Conservation (phyloP, 2,113 vertebrate species). For the Pygoscelis adeliae region DNA sequence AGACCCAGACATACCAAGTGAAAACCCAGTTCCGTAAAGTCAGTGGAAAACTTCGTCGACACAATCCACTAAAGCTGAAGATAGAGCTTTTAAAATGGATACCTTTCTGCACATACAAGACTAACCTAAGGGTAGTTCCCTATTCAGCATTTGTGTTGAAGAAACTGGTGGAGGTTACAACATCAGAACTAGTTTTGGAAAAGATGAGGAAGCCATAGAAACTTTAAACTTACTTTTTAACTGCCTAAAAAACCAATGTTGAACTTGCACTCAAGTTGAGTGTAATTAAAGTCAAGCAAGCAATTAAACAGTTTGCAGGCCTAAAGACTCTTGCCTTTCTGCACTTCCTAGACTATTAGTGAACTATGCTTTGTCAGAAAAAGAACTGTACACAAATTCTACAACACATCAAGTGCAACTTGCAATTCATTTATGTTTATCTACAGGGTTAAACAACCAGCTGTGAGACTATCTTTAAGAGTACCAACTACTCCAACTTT, state of each 20-base stretch:
- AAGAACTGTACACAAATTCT: background rate
- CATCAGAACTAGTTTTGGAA: background rate
- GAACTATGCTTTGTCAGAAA: background rate
- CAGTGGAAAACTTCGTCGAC: background rate
- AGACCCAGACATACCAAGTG: background rate
- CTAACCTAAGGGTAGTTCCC: background rate
- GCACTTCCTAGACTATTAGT: background rate
- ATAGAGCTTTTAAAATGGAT: background rate
- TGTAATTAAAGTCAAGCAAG: background rate
- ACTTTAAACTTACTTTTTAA: background rate
- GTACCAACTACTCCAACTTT: background rate
- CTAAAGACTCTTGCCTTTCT: background rate
- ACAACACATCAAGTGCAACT: background rate
- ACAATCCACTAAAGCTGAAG: background rate
- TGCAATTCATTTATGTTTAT: constrained; percentile 1
- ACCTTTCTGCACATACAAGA: background rate
- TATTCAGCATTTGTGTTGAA: background rate
- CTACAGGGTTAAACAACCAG: background rate
- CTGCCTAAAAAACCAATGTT: background rate
- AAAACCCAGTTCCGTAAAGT: background rate
- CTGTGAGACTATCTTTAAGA: background rate
- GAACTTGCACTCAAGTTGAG: background rate
- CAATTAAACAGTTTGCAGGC: background rate
- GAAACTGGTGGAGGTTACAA: background rate
- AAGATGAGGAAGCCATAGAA: background rate